A percentile compares a stretch with the other conserved stretches of the same genome.
phyloP scores from a whole-genome alignment of 2,113 vertebrate genomes.

The Lepisosteus oculatus region DNA sequence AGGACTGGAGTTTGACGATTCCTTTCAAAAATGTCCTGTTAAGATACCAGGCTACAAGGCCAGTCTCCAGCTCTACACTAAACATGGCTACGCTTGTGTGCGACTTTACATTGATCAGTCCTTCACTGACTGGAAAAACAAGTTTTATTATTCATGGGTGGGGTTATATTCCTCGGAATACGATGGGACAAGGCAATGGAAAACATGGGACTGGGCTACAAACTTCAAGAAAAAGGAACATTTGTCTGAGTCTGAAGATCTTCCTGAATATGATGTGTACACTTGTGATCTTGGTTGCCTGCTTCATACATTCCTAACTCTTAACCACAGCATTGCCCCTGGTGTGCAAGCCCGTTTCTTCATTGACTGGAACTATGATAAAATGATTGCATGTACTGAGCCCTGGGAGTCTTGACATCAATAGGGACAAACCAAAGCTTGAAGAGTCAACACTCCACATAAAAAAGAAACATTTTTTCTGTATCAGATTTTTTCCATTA shows the following conservation, averaged over 20 bases:
- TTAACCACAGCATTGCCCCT: neutral
- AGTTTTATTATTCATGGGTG: slow-evolving; percentile 3
- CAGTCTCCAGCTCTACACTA: slow-evolving; percentile 15
- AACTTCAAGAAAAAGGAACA: neutral
- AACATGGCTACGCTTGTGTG: neutral
- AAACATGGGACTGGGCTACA: neutral
- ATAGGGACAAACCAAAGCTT: too few relatives aligned
- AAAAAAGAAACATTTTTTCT: too few relatives aligned
- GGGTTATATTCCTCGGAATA: slow-evolving; percentile 4
- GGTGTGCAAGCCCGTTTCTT: slow-evolving; percentile 6
- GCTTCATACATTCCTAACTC: too few relatives aligned
- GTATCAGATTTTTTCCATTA: too few relatives aligned
- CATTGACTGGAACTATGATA: neutral
- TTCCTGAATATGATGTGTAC: slow-evolving; percentile 7
- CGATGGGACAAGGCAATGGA: neutral
- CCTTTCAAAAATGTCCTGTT: neutral
- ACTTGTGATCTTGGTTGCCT: neutral
- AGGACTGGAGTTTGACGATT: neutral
- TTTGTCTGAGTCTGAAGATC: neutral
- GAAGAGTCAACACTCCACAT: too few relatives aligned
- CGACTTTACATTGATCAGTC: slow-evolving; percentile 10
- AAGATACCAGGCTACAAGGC: neutral
- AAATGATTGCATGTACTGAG: too few relatives aligned
- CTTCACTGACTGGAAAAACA: slow-evolving; percentile 3
- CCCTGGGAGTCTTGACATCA: too few relatives aligned